Evolutionary conservation across 2,888 invertebrate genomes (phyloP), one percentile per base, ranked within the genome.

Genomic region (Oscheius sp.): DNA sequence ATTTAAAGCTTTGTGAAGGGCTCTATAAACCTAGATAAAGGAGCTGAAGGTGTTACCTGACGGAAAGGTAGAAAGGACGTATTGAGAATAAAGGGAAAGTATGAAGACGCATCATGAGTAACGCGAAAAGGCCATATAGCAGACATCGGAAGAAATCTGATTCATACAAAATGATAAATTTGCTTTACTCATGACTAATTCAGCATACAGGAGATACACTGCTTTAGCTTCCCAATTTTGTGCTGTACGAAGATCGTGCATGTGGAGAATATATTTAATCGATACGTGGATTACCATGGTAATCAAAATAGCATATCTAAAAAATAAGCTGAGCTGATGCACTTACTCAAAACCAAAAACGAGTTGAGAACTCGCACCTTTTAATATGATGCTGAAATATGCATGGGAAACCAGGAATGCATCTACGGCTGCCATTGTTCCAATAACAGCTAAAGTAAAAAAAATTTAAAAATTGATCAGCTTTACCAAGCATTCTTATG

Each of bases 161-260:
- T 14, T 62, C 3, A 22, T n/a, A 17, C 2, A 24, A 50, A 28
- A 6, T 20, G 9, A 41, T 3, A 14, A 26, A 33, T 51, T 20
- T 22, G 44, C 82, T 88, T 85, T 82, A 91, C 96, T 96, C 89
- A 97, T 94, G 38, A 95, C 90, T 67, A 99, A 90, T 88, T 99
- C 98, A 0, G 95, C 94, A 86, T 98, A 97, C 1, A 99, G 89
- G 41, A 99, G 89, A 85, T 95, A 97, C 0, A 97, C 95, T 9
- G 97, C 96, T 88, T 99, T 99, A 87, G 94, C 95, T 87, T 99
- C 98, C 98, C 98, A 99, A 0, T 96, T 96, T 63, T 84, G 81
- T 8, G 77, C 74, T 47, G 93, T 93, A 86, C 97, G 95, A 5
- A 94, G 90, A 86, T 95, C 95, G 87, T 95, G 91, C 2, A 93